Percentiles rank a stretch among this genome's conserved stretches.
These are phyloP conservation scores for Athalia cordata DNA, from an alignment of 2,888 invertebrate species.

Conservation along the genomic window DNA sequence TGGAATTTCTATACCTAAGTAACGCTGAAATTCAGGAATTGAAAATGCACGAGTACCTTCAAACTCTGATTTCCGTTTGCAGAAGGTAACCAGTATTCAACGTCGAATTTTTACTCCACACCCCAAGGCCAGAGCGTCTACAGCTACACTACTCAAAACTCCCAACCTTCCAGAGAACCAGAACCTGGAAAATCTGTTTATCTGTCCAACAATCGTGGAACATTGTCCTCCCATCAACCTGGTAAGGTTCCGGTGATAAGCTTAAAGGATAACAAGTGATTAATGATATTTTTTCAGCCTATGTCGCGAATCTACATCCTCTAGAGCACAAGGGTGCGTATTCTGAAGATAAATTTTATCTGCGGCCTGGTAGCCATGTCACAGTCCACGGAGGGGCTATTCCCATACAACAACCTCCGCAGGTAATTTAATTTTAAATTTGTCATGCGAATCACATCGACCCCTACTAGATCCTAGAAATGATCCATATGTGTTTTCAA, in stretches of 20 bases:
- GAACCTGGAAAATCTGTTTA: slow-evolving; percentile 68
- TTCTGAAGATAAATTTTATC: slow-evolving; percentile 72
- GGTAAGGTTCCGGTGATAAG: slow-evolving; percentile 53
- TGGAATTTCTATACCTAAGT: too few species aligned
- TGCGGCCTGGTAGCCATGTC: slow-evolving; percentile 76
- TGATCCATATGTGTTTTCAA: slow-evolving; percentile 59
- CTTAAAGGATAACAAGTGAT: background rate
- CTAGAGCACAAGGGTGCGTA: slow-evolving; percentile 71
- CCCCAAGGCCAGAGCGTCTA: slow-evolving; percentile 70
- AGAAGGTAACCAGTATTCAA: slow-evolving; percentile 72
- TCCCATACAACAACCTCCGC: slow-evolving; percentile 76
- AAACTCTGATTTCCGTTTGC: slow-evolving; percentile 47
- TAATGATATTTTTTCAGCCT: slow-evolving; percentile 59
- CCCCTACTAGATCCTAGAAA: too few species aligned
- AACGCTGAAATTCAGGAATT: background rate
- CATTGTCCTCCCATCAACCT: slow-evolving; percentile 66
- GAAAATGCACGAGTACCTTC: background rate
- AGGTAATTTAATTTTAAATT: slow-evolving; percentile 63
- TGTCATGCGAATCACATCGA: background rate
- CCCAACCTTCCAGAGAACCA: slow-evolving; percentile 66
- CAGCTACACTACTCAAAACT: slow-evolving; percentile 69
- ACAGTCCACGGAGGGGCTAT: slow-evolving; percentile 76
- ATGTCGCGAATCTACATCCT: slow-evolving; percentile 68
- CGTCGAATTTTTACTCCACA: slow-evolving; percentile 70
- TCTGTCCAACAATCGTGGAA: slow-evolving; percentile 63